A percentile compares a stretch with the other conserved stretches of the same genome.
phyloP scores from a whole-genome alignment of 2,113 vertebrate genomes.

The Gavia stellata region DNA sequence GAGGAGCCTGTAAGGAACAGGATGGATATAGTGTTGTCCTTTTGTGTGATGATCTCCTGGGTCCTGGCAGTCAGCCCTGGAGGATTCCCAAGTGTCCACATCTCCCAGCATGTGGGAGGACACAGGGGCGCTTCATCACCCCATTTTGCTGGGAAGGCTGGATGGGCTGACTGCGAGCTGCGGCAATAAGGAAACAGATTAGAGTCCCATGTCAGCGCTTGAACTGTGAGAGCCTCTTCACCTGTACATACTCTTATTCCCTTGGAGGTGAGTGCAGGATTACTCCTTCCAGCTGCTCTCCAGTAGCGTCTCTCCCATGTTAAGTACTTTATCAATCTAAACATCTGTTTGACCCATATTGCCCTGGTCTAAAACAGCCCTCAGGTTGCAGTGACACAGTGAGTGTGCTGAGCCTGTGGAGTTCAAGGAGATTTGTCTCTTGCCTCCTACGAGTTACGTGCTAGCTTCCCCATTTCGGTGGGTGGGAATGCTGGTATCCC shows the following conservation, averaged over 20 bases:
- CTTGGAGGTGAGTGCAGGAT: not conserved
- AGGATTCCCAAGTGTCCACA: not conserved
- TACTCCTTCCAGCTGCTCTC: not conserved
- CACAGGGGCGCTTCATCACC: fast-evolving
- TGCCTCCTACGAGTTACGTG: fast-evolving
- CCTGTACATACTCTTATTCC: fast-evolving
- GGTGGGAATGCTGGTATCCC: not conserved
- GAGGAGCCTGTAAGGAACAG: not conserved
- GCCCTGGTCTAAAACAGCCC: not conserved
- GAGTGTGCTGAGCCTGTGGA: not conserved
- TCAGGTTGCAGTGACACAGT: not conserved
- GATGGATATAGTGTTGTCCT: not conserved
- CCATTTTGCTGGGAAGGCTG: not conserved
- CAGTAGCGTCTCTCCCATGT: fast-evolving
- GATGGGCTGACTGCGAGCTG: not conserved
- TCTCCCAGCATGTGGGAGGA: not conserved
- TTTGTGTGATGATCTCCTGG: not conserved
- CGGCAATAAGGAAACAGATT: not conserved
- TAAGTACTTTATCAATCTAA: not conserved
- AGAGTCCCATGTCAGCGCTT: not conserved
- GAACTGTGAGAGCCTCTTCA: not conserved
- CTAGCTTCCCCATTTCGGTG: fast-evolving
- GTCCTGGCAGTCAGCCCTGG: not conserved
- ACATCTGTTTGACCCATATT: not conserved
- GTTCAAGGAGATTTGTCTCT: not conserved